Base-by-base conservation (phyloP, 1,140 invertebrate genomes). In the Pseudomyrmex concolor region DNA sequence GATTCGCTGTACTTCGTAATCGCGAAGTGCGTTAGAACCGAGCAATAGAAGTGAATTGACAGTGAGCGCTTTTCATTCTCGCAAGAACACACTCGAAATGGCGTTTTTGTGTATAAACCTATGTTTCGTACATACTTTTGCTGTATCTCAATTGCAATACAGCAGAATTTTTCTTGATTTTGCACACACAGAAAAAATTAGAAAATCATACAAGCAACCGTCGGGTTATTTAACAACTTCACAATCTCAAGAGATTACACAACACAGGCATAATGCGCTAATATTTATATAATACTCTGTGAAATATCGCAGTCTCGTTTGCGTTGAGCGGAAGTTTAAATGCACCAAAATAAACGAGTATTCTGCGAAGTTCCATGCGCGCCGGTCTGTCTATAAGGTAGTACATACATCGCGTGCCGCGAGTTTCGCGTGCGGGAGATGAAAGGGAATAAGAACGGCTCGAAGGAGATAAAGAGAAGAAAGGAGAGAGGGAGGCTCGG, bases 1-100 rank as follows among this genome's bases (percentile, higher is more conserved):
- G 86, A 84, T 68, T 74, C 55, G 25, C 13, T 55, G 80, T 22
- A 77, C 50, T 55, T 50, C n/a, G 73, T 54, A 81, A 45, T 64
- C 67, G 51, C 81, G 63, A 80, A 87, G 67, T 86, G 70, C 64
- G 76, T 87, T 71, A 74, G n/a, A 77, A 55, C 80, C 13, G 19
- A 59, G 19, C 57, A 57, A 50, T 51, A 77, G 71, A 82, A 73
- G 50, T 55, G 76, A 85, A 82, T 84, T 73, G 55, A 19, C 70
- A 45, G 19, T 51, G 48, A 71, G 66, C 62, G 71, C 71, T 8
- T 63, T 86, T 73, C 55, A 84, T 78, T 34, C 77, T 57, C 22
- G 55, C 22, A 50, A 10, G 45, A 78, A 71, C 54, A 63, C 64
- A 45, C 62, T 3, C 57, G 34, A 73, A 64, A 62, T 57, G 17